phyloP scores from a whole-genome alignment of 2,797 vertebrate species.

The Cichlasoma orientale region DNA sequence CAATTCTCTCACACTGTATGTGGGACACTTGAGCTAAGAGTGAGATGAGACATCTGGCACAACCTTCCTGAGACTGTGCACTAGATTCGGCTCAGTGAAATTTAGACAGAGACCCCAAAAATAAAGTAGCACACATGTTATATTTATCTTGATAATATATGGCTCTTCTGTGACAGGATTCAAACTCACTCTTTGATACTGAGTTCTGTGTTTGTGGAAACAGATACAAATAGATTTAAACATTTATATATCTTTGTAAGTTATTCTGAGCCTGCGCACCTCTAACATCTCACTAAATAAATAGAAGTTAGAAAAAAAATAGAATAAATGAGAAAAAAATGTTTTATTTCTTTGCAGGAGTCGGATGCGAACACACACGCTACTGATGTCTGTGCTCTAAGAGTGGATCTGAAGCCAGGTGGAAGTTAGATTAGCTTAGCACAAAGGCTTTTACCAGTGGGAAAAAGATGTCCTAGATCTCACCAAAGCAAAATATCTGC shows the following conservation, averaged over 20 bases:
- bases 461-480: constrained; percentile 1
- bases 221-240: constrained; percentile 19
- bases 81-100: constrained; percentile 55
- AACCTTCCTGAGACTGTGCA: constrained; percentile 58
- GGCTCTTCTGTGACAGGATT: constrained; percentile 41
- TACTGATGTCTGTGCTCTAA: background rate
- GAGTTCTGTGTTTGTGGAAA: background rate
- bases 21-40: constrained; percentile 78
- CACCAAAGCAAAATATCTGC: background rate
- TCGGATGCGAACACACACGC: background rate
- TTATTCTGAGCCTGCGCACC: constrained; percentile 20
- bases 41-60: constrained; percentile 67
- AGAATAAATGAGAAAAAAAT: background rate
- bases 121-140: constrained; percentile 65
- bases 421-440: background rate
- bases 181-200: constrained; percentile 18
- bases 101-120: constrained; percentile 56
- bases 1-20: constrained; percentile 73
- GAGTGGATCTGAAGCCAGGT: constrained; percentile 1
- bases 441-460: background rate
- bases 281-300: background rate
- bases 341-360: constrained; percentile 5
- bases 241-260: constrained; percentile 8
- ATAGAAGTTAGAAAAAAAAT: background rate
- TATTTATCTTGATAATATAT: constrained; percentile 63